phyloP scores from a whole-genome alignment of 2,113 vertebrate genomes.

The Solea senegalensis region DNA sequence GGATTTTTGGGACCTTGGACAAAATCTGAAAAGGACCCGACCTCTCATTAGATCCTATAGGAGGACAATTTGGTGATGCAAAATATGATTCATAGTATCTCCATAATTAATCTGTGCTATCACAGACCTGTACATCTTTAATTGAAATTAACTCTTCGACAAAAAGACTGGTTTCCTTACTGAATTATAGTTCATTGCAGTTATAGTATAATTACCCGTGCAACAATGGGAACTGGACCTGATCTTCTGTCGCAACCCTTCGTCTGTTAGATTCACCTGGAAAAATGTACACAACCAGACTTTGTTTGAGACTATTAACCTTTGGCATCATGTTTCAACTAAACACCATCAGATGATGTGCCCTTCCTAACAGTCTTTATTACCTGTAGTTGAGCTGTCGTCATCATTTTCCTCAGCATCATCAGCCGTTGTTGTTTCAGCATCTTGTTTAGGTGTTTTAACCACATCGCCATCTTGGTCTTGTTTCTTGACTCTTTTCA shows the following conservation, averaged over 20 bases:
- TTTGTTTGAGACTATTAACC: neutral
- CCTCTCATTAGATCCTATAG: too few relatives aligned
- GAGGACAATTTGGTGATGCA: too few relatives aligned
- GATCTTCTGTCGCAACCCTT: constrained; percentile 90
- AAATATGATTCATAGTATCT: too few relatives aligned
- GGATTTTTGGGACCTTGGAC: too few relatives aligned
- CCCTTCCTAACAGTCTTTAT: neutral
- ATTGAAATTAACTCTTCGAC: neutral
- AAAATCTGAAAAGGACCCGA: too few relatives aligned
- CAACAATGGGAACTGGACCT: constrained; percentile 90
- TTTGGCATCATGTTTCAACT: too few relatives aligned
- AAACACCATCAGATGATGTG: neutral
- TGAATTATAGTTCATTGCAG: neutral
- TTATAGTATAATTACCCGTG: constrained; percentile 84
- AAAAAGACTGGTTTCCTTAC: neutral
- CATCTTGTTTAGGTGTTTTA: constrained; percentile 46
- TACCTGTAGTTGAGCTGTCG: constrained; percentile 72
- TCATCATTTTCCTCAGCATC: constrained; percentile 71
- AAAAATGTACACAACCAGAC: constrained; percentile 26
- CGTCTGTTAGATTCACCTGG: constrained; percentile 85
- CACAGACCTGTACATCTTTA: too few relatives aligned
- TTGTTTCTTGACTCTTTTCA: constrained; percentile 66
- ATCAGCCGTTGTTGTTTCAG: constrained; percentile 46
- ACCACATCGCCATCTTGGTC: constrained; percentile 34
- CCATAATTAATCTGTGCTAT: too few relatives aligned